These are phyloP conservation scores for Acanthopleura granulata DNA, from an alignment of 2,888 invertebrate species.

Conservation along the genomic window DNA sequence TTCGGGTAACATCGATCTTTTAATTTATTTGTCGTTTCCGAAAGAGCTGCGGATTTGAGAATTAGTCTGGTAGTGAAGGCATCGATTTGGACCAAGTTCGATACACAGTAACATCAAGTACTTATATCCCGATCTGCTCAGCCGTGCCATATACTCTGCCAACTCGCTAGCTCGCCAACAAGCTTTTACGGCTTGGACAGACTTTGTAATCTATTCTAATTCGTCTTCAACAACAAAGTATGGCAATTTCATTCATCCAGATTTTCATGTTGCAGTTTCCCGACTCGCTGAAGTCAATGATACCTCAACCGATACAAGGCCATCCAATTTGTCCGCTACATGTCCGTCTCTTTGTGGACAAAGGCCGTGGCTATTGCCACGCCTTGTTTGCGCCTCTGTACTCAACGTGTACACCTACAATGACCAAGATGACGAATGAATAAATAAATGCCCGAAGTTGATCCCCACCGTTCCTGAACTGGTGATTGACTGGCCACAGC, in stretches of 20 bases:
- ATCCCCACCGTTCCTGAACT: neutral
- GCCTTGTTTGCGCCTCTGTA: neutral
- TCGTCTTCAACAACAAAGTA: too few species aligned
- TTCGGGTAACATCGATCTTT: neutral
- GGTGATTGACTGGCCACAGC: neutral
- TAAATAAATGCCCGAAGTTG: neutral
- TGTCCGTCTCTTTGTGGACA: neutral
- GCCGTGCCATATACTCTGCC: too few species aligned
- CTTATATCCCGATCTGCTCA: too few species aligned
- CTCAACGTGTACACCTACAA: too few species aligned
- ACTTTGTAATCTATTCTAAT: too few species aligned
- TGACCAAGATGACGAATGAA: neutral
- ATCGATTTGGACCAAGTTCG: too few species aligned
- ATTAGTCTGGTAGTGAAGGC: neutral
- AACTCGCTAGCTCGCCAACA: too few species aligned
- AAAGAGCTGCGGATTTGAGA: neutral
- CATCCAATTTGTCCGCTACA: neutral
- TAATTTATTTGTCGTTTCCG: slow-evolving; percentile 5
- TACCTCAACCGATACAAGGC: neutral
- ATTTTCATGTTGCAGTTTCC: too few species aligned
- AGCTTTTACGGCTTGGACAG: too few species aligned
- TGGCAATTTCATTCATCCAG: too few species aligned
- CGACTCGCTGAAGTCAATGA: neutral
- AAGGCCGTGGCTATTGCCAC: neutral
- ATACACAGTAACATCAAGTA: too few species aligned